Conservation (phyloP, 2,888 invertebrate species). For the Sphaerophoria taeniata region DNA sequence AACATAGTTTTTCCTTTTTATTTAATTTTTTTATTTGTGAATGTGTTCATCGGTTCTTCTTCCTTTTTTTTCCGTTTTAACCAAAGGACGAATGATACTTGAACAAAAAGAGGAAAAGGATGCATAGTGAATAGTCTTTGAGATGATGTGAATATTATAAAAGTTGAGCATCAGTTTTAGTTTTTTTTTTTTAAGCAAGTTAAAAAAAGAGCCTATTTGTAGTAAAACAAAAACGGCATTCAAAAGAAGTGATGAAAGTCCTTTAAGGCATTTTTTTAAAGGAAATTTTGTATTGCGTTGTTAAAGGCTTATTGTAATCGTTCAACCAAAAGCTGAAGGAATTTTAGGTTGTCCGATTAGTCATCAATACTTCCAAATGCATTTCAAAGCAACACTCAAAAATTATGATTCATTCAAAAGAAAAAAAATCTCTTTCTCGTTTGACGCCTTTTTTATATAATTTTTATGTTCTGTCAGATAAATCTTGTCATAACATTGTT, state of each 20-base stretch:
- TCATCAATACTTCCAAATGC: slow-evolving; percentile 3
- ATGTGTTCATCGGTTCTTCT: slow-evolving; percentile 30
- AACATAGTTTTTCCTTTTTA: slow-evolving; percentile 58
- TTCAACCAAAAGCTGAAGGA: not conserved
- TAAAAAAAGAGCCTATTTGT: not conserved
- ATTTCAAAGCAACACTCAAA: not conserved
- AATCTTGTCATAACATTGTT: slow-evolving; percentile 61
- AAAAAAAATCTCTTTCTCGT: slow-evolving; percentile 1
- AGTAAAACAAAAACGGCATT: not conserved
- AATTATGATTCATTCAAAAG: too few relatives aligned
- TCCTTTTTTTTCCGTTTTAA: slow-evolving; percentile 43
- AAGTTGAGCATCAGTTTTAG: slow-evolving; percentile 6
- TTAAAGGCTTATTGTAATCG: not conserved
- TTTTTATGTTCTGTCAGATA: slow-evolving; percentile 55
- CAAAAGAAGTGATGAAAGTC: slow-evolving; percentile 43
- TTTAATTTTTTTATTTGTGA: slow-evolving; percentile 21
- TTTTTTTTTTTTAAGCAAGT: not conserved
- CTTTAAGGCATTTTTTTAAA: too few relatives aligned
- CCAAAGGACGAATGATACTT: slow-evolving; percentile 44
- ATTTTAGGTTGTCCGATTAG: not conserved
- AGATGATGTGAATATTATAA: slow-evolving; percentile 26
- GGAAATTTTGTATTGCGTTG: too few relatives aligned
- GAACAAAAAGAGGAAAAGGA: slow-evolving; percentile 17
- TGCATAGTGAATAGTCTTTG: slow-evolving; percentile 35
- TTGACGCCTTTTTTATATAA: slow-evolving; percentile 15